Conservation (phyloP, 2,797 vertebrate species). For the Anguilla obscura region DNA sequence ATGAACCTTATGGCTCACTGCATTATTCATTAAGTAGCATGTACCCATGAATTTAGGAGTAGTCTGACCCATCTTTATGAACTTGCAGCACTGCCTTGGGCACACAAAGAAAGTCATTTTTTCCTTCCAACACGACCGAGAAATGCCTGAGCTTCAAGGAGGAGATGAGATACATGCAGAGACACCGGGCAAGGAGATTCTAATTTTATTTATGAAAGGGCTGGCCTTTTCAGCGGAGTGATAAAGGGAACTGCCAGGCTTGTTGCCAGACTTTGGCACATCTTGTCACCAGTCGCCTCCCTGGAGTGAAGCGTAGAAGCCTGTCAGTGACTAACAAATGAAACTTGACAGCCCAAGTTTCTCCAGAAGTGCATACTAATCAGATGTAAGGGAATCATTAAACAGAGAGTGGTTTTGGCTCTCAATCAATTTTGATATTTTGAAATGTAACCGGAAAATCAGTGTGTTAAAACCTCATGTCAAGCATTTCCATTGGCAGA, state of each 20-base stretch:
- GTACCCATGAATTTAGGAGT: conserved; percentile 30
- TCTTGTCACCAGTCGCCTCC: conserved; percentile 17
- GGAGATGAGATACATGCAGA: background rate
- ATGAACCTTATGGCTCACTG: conserved; percentile 13
- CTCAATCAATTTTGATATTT: background rate
- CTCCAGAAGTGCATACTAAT: background rate
- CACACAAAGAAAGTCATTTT: background rate
- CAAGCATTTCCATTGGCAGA: background rate
- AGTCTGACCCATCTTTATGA: background rate
- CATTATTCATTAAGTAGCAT: conserved; percentile 24
- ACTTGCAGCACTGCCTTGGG: conserved; percentile 1
- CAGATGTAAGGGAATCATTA: background rate
- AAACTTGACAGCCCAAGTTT: background rate
- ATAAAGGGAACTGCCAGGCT: conserved; percentile 19
- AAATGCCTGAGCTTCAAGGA: background rate
- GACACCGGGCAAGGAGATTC: conserved; percentile 2
- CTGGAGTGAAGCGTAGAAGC: background rate
- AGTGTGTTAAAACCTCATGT: background rate
- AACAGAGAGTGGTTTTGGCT: background rate
- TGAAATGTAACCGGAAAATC: background rate
- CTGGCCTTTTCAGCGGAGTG: conserved; percentile 13
- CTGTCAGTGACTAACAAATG: background rate
- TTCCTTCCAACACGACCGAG: background rate
- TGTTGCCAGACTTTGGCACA: background rate
- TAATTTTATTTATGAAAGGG: conserved; percentile 26